phyloP scores from a whole-genome alignment of 2,113 vertebrate genomes.

The Stegastes partitus region DNA sequence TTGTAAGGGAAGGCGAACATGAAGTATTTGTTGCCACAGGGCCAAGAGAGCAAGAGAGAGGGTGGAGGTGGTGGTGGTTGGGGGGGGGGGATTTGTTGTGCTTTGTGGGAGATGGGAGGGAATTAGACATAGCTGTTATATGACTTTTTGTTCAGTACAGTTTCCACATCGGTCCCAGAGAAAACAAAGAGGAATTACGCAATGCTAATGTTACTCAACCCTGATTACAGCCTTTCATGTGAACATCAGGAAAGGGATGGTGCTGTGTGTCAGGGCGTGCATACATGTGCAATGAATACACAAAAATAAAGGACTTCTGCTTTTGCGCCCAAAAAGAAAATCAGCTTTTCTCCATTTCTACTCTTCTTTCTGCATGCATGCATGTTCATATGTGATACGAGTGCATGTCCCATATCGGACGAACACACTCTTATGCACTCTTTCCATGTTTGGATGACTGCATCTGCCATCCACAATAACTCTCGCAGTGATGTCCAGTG shows the following conservation, averaged over 20 bases:
- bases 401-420: conserved; percentile 14
- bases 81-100: conserved; percentile 50
- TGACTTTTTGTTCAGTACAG: conserved; percentile 59
- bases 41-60: conserved; percentile 39
- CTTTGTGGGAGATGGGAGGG: conserved; percentile 66
- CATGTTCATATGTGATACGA: conserved; percentile 4
- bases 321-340: conserved; percentile 19
- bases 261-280: conserved; percentile 17
- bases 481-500: conserved; percentile 56
- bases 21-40: conserved; percentile 74
- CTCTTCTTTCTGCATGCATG: conserved; percentile 40
- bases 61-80: conserved; percentile 30
- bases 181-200: conserved; percentile 75
- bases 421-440: conserved; percentile 36
- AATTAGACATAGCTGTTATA: conserved; percentile 66
- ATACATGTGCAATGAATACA: neutral
- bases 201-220: conserved; percentile 70
- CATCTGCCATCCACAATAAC: conserved; percentile 66
- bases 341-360: neutral
- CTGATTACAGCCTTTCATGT: conserved; percentile 61
- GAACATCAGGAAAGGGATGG: conserved; percentile 35
- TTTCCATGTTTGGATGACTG: conserved; percentile 65
- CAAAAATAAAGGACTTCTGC: conserved; percentile 4
- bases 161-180: conserved; percentile 64
- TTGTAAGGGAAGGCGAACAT: conserved; percentile 69